A percentile compares a stretch with the other conserved stretches of the same genome.
Conservation (phyloP, 2,888 invertebrate genomes). For the Odontocerum albicorne region DNA sequence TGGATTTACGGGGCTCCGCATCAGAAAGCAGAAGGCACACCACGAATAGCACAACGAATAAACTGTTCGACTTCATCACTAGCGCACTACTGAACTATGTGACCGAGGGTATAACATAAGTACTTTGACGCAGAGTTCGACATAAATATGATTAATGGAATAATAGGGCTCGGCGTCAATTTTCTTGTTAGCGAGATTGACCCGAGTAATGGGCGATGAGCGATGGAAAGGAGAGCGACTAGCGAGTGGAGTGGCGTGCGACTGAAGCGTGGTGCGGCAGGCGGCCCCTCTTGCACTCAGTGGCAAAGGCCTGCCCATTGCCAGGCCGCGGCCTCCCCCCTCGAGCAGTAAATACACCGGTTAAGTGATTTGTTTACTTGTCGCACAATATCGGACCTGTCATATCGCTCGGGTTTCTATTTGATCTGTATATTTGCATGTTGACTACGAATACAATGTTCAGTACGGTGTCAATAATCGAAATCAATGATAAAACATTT, state of each 20-base stretch:
- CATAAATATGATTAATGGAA: constrained; percentile 34
- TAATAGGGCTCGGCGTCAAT: constrained; percentile 31
- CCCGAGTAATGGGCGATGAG: neutral
- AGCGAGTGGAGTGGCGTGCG: constrained; percentile 19
- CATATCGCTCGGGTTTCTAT: too few species aligned
- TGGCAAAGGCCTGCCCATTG: constrained; percentile 39
- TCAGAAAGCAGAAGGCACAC: constrained; percentile 8
- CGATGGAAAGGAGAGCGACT: neutral
- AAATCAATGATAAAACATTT: too few species aligned
- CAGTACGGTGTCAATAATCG: too few species aligned
- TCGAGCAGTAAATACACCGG: neutral
- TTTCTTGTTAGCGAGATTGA: constrained; percentile 25
- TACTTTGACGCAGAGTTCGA: constrained; percentile 17
- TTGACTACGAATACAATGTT: too few species aligned
- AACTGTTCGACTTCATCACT: constrained; percentile 27
- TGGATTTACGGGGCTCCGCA: constrained; percentile 27
- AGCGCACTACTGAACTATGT: constrained; percentile 18
- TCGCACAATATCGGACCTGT: too few species aligned
- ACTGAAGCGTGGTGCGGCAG: constrained; percentile 2
- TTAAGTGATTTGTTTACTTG: constrained; percentile 8
- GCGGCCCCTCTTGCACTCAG: neutral
- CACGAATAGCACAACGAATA: constrained; percentile 14
- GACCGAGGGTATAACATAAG: neutral
- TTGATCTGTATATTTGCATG: too few species aligned
- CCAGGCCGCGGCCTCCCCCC: constrained; percentile 42